Evolutionary conservation across 1,140 invertebrate genomes (phyloP), one percentile per base, ranked within the genome.

Genomic region (Drosophila micromelanica): DNA sequence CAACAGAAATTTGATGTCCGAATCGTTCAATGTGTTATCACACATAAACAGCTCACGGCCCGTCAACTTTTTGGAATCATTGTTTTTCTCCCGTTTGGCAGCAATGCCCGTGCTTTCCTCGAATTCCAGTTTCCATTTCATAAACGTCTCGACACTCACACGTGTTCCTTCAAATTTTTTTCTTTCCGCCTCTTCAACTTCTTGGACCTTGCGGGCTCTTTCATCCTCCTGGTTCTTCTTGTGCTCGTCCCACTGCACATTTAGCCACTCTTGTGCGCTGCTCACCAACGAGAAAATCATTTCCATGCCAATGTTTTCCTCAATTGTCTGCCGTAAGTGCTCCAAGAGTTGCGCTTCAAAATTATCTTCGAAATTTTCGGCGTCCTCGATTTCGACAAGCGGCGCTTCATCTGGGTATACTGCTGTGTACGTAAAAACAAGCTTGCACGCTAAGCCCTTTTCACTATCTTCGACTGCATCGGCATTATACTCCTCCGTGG

Each of bases 231-330:
- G 93, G 48, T 94, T 93, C 73, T 95, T 95, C 80, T 96, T 96
- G 42, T 95, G 94, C 48, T 94, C 94, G 92, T 98, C 98, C 94
- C 95, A 96, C 75, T 95, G 95, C 20, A 94, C 94, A 93, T 97
- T 97, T 0, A 98, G 92, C 97, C 97, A 98, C 92, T 99, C 98
- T 92, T 98, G 96, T 5, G 97, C 96, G 54, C 96, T 95, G 46
- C 97, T 98, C 3, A 99, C 98, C 80, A 99, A 92, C 23, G 98
- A 99, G 92, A 99, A 99, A 27, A 99, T 95, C 98, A 99, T 99
- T 11, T 98, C 98, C 96, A 98, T 99, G 3, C 98, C 98, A 65
- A 99, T 82, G 93, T 98, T 99, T 91, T 98, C 97, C 70, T 96
- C 93, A 62, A 95, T 96, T 92, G 96, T 94, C 85, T 95, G 93